Evolutionary conservation across 2,797 vertebrate species (phyloP).

Genomic region (Triplophysa yarkandensis): DNA sequence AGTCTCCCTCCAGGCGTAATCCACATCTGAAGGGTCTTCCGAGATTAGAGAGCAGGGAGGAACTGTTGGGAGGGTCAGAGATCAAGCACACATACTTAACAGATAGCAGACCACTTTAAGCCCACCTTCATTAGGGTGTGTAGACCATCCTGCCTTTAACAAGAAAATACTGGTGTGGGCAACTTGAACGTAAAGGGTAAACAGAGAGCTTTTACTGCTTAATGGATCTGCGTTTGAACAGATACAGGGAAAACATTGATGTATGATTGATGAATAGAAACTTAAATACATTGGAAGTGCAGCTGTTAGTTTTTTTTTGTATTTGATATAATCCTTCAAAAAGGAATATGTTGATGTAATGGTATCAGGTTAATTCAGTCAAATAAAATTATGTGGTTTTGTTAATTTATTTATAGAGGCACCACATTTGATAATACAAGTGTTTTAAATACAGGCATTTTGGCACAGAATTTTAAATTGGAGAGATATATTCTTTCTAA

Average conservation of each 20-base stretch:
- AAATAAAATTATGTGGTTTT: not conserved
- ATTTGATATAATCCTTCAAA: too few species aligned
- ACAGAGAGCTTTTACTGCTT: constrained; percentile 1
- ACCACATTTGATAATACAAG: not conserved
- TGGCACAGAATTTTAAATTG: not conserved
- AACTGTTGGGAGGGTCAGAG: constrained; percentile 65
- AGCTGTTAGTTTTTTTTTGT: too few species aligned
- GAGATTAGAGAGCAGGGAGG: constrained; percentile 61
- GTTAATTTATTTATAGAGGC: not conserved
- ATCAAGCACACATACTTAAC: constrained; percentile 63
- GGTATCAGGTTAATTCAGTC: not conserved
- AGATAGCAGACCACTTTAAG: constrained; percentile 61
- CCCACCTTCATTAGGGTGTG: constrained; percentile 46
- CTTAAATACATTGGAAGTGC: not conserved
- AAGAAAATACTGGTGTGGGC: constrained; percentile 52
- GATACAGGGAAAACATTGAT: constrained; percentile 18
- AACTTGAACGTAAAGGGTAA: constrained; percentile 18
- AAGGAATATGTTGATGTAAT: not conserved
- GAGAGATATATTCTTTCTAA: not conserved
- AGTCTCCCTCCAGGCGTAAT: constrained; percentile 63
- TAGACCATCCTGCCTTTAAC: constrained; percentile 46
- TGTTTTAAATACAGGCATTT: not conserved
- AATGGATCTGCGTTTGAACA: constrained; percentile 15
- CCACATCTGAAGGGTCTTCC: constrained; percentile 65
- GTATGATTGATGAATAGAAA: not conserved